A percentile compares a stretch with the other conserved stretches of the same genome.
phyloP scores from a whole-genome alignment of 2,113 vertebrate species.

The Phrynosoma platyrhinos region DNA sequence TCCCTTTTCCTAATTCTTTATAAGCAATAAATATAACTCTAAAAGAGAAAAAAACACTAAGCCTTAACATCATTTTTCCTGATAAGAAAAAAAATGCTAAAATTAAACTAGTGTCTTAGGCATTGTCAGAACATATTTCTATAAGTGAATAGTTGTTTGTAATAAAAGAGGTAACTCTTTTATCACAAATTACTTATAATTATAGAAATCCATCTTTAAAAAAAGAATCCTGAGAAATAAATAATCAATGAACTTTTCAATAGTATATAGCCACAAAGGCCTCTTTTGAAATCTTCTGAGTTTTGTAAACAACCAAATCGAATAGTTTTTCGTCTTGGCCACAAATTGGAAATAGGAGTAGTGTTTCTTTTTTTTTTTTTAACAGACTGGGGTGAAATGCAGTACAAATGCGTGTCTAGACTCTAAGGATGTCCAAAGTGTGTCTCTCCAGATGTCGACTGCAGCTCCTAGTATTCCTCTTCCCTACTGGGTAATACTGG shows the following conservation, averaged over 20 bases:
- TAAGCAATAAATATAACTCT: background rate
- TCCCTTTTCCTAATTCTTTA: background rate
- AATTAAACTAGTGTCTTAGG: conserved; percentile 17
- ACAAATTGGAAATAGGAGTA: background rate
- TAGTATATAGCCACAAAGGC: background rate
- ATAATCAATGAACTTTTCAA: background rate
- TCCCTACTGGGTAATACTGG: no score
- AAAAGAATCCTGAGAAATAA: conserved; percentile 3
- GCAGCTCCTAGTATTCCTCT: no score
- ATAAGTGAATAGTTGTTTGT: no score
- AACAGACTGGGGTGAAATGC: background rate
- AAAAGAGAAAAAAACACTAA: background rate
- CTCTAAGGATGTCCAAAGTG: no score
- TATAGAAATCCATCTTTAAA: background rate
- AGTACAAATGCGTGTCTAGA: background rate
- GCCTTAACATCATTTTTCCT: background rate
- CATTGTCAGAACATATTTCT: background rate
- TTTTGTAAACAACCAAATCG: background rate
- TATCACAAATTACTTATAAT: no score
- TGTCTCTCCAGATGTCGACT: no score
- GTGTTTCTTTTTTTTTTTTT: conserved; percentile 12
- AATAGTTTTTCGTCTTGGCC: background rate
- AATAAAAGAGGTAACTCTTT: no score
- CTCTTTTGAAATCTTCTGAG: background rate
- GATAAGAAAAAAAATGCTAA: background rate